These are phyloP conservation scores for Synanthedon vespiformis DNA, from an alignment of 2,888 invertebrate genomes.

Conservation along the genomic window DNA sequence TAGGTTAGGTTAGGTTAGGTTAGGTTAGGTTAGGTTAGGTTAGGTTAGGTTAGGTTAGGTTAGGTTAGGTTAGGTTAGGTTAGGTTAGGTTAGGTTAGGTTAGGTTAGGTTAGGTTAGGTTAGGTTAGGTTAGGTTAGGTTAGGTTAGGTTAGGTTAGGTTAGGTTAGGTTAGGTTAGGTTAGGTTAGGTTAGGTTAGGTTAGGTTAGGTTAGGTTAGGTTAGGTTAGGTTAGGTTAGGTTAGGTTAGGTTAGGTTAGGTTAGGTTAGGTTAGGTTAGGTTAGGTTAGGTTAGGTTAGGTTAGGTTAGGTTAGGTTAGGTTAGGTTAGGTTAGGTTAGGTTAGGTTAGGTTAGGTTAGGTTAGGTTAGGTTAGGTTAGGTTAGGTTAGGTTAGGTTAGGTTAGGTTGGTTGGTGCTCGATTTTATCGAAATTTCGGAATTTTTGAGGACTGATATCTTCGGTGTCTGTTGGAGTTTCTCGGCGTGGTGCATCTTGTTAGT, in stretches of 20 bases:
- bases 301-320: slow-evolving; percentile 3
- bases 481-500: too few species aligned
- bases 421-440: too few species aligned
- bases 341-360: slow-evolving; percentile 6
- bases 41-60: slow-evolving; percentile 7
- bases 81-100: slow-evolving; percentile 3
- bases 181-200: slow-evolving; percentile 8
- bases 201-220: slow-evolving; percentile 9
- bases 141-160: slow-evolving; percentile 9
- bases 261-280: slow-evolving; percentile 2
- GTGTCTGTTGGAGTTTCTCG: too few species aligned
- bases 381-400: slow-evolving; percentile 3
- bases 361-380: slow-evolving; percentile 4
- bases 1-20: slow-evolving; percentile 1
- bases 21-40: slow-evolving; percentile 4
- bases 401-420: slow-evolving; percentile 3
- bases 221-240: slow-evolving; percentile 3
- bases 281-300: slow-evolving; percentile 3
- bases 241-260: slow-evolving; percentile 2
- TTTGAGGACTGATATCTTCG: too few species aligned
- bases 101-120: slow-evolving; percentile 2
- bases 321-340: slow-evolving; percentile 4
- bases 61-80: slow-evolving; percentile 4
- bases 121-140: too few species aligned
- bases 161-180: slow-evolving; percentile 7